phyloP scores from a whole-genome alignment of 2,888 invertebrate species.

The Lissonota sp. region DNA sequence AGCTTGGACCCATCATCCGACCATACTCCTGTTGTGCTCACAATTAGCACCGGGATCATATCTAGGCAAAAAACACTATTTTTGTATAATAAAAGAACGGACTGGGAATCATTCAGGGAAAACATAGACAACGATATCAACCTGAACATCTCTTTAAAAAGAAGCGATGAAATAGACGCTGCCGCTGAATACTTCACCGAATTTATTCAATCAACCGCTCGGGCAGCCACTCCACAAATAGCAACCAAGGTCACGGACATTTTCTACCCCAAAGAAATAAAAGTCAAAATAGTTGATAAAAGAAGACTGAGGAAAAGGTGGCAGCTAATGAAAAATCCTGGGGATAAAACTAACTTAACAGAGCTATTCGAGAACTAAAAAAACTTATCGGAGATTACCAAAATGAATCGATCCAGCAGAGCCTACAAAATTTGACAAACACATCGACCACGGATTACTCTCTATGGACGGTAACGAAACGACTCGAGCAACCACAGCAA shows the following conservation, averaged over 20 bases:
- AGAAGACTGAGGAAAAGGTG: constrained; percentile 61
- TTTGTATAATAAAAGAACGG: constrained; percentile 45
- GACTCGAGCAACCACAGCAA: constrained; percentile 48
- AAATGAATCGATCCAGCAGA: constrained; percentile 30
- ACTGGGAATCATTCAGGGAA: constrained; percentile 57
- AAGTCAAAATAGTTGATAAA: constrained; percentile 58
- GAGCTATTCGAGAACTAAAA: constrained; percentile 58
- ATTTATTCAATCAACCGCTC: constrained; percentile 27
- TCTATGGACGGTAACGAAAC: constrained; percentile 59
- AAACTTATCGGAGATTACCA: constrained; percentile 41
- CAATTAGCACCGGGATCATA: constrained; percentile 59
- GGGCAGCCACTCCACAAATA: constrained; percentile 19
- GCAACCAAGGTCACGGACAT: constrained; percentile 15
- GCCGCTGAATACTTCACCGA: constrained; percentile 55
- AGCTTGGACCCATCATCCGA: constrained; percentile 66
- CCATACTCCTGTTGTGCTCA: constrained; percentile 63
- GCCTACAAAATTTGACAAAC: constrained; percentile 4
- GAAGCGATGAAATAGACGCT: constrained; percentile 57
- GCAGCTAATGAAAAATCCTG: constrained; percentile 58
- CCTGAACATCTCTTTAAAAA: constrained; percentile 57
- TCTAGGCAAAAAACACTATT: constrained; percentile 18
- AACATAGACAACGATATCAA: constrained; percentile 49
- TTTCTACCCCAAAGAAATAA: constrained; percentile 50
- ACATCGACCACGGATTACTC: constrained; percentile 34
- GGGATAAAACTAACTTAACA: constrained; percentile 62